These are phyloP conservation scores for Dasyprocta punctata DNA, from an alignment of 2,113 vertebrate genomes.

Conservation along the genomic window DNA sequence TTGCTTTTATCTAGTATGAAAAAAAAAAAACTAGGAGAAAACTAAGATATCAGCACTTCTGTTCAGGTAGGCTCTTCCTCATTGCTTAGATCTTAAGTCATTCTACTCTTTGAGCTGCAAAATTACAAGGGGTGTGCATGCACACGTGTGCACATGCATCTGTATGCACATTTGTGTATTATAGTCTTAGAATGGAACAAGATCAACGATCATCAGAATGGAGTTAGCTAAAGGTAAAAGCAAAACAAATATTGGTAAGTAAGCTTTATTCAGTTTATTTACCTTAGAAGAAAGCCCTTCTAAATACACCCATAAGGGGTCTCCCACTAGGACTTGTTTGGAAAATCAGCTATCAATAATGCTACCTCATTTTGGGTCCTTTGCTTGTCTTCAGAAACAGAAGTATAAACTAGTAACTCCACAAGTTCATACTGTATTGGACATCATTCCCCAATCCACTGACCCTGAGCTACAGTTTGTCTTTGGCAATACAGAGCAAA, in stretches of 20 bases:
- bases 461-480: neutral
- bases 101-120: neutral
- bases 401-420: neutral
- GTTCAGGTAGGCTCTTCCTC: neutral
- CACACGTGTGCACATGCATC: fast-evolving
- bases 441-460: neutral
- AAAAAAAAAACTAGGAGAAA: neutral
- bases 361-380: neutral
- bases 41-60: neutral
- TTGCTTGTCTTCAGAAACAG: neutral
- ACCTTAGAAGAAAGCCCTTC: neutral
- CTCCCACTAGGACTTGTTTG: neutral
- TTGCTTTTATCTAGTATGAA: neutral
- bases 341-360: neutral
- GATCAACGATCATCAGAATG: neutral
- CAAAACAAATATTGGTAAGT: constrained; percentile 47
- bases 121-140: neutral
- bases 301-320: neutral
- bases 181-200: neutral
- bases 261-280: constrained; percentile 12
- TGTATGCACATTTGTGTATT: no score
- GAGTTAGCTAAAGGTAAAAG: neutral
- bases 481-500: neutral
- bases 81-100: neutral
- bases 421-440: neutral